Percentiles rank a stretch among this genome's conserved stretches.
Conservation (phyloP, 1,140 invertebrate genomes). For the Drosophila sulfurigaster region DNA sequence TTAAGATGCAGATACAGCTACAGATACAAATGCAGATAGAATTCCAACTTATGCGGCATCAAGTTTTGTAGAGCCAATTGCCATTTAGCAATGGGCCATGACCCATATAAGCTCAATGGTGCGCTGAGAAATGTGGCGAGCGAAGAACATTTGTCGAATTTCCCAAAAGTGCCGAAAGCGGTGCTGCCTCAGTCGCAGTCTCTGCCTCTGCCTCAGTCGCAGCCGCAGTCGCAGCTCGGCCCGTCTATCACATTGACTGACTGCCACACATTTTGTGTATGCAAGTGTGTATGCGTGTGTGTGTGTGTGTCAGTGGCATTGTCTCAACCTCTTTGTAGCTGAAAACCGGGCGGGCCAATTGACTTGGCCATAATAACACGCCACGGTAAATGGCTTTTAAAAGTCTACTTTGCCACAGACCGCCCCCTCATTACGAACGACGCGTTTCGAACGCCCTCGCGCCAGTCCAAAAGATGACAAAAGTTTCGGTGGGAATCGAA, state of each 20-base stretch:
- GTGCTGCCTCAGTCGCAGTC: background rate
- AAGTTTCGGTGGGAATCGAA: constrained; percentile 11
- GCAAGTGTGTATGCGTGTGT: background rate
- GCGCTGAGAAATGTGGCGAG: constrained; percentile 34
- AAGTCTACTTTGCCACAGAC: constrained; percentile 76
- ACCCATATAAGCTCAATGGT: constrained; percentile 71
- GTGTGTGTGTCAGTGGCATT: constrained; percentile 30
- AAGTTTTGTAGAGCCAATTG: constrained; percentile 26
- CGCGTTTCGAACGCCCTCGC: constrained; percentile 74
- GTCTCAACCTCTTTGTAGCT: constrained; percentile 49
- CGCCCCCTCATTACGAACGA: constrained; percentile 80
- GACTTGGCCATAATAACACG: constrained; percentile 80
- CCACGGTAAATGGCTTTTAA: constrained; percentile 82
- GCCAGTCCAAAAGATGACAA: constrained; percentile 58
- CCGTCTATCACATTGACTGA: constrained; percentile 81
- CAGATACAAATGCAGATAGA: constrained; percentile 1
- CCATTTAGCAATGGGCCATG: constrained; percentile 66
- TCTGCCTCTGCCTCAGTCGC: background rate
- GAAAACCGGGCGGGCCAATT: constrained; percentile 71
- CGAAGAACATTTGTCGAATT: constrained; percentile 49
- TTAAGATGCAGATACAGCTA: background rate
- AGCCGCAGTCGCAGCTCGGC: constrained; percentile 32
- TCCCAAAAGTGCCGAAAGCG: constrained; percentile 61
- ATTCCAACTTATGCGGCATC: constrained; percentile 12
- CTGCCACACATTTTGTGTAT: constrained; percentile 71